These are phyloP conservation scores for Aphrophora alni DNA, from an alignment of 2,888 invertebrate species.

Conservation along the genomic window DNA sequence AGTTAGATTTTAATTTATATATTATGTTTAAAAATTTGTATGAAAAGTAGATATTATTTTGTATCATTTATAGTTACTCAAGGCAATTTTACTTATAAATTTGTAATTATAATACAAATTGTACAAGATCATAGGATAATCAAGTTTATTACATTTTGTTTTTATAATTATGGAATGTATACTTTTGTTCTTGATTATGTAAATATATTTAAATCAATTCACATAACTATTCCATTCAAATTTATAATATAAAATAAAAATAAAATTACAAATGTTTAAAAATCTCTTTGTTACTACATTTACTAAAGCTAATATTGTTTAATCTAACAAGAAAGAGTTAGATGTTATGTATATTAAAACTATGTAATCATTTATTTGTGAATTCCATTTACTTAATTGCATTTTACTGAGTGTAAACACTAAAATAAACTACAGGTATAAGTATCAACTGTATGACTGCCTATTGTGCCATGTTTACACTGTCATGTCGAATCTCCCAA, in stretches of 20 bases:
- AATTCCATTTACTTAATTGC: background rate
- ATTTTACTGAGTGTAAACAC: background rate
- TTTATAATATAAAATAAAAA: background rate
- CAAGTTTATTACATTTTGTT: background rate
- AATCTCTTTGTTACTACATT: background rate
- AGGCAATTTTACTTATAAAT: background rate
- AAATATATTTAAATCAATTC: background rate
- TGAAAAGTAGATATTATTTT: background rate
- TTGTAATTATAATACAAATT: background rate
- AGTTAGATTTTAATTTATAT: constrained; percentile 9
- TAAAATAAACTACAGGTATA: background rate
- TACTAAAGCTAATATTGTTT: background rate
- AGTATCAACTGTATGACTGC: constrained; percentile 11
- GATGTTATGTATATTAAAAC: too few relatives aligned
- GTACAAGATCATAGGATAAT: background rate
- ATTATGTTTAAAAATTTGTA: background rate
- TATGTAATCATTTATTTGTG: background rate
- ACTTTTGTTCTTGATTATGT: background rate
- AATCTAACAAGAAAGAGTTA: too few relatives aligned
- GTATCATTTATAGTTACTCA: background rate
- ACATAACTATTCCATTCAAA: background rate
- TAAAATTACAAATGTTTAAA: background rate
- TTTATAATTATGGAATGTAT: background rate
- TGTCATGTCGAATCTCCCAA: background rate
- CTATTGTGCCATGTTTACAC: constrained; percentile 33